Base-by-base conservation (phyloP, 1,140 invertebrate species). In the Mizuhopecten yessoensis region DNA sequence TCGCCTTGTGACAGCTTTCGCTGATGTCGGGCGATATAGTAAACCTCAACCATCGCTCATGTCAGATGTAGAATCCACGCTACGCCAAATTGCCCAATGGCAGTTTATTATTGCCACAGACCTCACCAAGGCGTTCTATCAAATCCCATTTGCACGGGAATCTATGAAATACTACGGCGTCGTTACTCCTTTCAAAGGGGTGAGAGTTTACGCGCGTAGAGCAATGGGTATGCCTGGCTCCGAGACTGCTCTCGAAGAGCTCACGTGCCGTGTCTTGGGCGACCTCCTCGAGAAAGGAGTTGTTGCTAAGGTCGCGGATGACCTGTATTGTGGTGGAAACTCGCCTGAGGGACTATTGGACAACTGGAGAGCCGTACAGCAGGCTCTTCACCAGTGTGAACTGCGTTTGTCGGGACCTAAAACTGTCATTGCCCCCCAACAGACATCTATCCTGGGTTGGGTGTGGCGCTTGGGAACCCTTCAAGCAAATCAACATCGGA, bases 161-260 rank as follows among this genome's bases (percentile, higher is more conserved):
- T 93, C 91, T 23, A 90, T 92, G 91, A 93, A 94, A 87, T 92
- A 92, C 49, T 94, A 92, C 42, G 90, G 91, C 23, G 88, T 93
- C 0, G 87, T 75, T 17, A 93, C 90, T 11, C 92, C 92, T 0
- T 94, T 89, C 86, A 34, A 86, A 57, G 93, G 93, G 9, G 88
- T 92, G 17, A 23, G 93, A 39, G 92, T 92, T 5, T 94, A 93
- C 45, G 36, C 42, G 5, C 5, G 90, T 15, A 92, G 87, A 23
- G 90, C 93, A 15, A 93, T 94, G 88, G 92, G 93, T n/a, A 93
- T 93, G 91, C 93, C 92, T 33, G 91, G 91, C 20, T 93, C 91
- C 7, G 91, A 92, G 86, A 92, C 93, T 11, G 90, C 90, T 11
- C 39, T 93, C 17, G 93, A 94, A 49, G 93, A 93, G 49, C 39